These are phyloP conservation scores for Ciconia stormi DNA, from an alignment of 2,113 vertebrate genomes.

Conservation along the genomic window DNA sequence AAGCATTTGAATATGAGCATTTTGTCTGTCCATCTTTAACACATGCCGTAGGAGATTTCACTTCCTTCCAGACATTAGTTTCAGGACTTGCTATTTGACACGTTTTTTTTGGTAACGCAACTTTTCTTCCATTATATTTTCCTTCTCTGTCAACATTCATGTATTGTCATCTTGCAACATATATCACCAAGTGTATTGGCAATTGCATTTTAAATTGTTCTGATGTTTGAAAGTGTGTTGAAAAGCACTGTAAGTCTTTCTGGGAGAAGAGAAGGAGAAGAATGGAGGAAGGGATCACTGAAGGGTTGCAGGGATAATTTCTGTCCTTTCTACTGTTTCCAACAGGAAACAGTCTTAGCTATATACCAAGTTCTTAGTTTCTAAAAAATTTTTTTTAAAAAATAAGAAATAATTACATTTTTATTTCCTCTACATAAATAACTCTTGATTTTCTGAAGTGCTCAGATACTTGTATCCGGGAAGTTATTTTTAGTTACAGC, in stretches of 20 bases:
- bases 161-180: background rate
- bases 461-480: background rate
- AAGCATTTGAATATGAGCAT: slow-evolving; percentile 50
- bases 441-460: background rate
- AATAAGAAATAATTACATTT: background rate
- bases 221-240: background rate
- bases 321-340: background rate
- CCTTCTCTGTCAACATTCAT: background rate
- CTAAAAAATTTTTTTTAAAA: background rate
- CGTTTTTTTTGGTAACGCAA: background rate
- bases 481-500: background rate
- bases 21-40: slow-evolving; percentile 41
- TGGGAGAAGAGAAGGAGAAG: background rate
- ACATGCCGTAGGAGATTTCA: slow-evolving; percentile 45
- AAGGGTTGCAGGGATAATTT: background rate
- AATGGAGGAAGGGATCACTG: background rate
- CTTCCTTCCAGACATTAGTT: slow-evolving; percentile 19
- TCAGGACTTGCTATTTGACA: background rate
- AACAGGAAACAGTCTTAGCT: background rate
- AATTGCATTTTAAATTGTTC: background rate
- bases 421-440: background rate
- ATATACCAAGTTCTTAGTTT: background rate
- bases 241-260: background rate
- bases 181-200: background rate
- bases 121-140: background rate